Evolutionary conservation across 2,888 invertebrate species (phyloP), one percentile per base, ranked within the genome.

Genomic region (Cactoblastis cactorum): DNA sequence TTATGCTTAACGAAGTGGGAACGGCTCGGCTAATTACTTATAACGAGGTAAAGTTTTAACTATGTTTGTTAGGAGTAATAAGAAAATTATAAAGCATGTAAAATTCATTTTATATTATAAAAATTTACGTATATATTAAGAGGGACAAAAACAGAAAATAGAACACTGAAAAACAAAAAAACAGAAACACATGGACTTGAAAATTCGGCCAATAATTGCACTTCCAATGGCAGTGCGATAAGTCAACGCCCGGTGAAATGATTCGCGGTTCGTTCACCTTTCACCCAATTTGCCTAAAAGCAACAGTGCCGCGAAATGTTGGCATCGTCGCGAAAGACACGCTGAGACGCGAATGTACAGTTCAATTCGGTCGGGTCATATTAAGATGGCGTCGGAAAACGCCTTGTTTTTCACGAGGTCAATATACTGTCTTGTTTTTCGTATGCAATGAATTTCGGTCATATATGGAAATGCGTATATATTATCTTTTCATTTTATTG

Each of bases 191-290:
- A 6, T 70, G 71, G 70, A 71, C 66, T 71, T 70, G 63, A 70
- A 78, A 80, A 78, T 81, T 80, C 71, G 71, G 75, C 74, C 77
- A 77, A 74, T 78, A 77, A 80, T 80, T 79, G 75, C 75, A 69
- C 55, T 73, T 6, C 63, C 62, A 73, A 71, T 73, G 69, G 69
- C 67, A 67, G 55, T 58, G 55, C 59, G 53, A 65, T 69, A 69
- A 67, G 69, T 71, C 71, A 71, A 71, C 74, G 80, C 62, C 79
- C 83, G 51, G 45, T 53, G 71, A 68, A 71, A 71, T 70, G 71
- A 69, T 67, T 67, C 65, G 67, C 53, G 48, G 74, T 62, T 65
- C 70, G 54, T 69, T 74, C 63, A 73, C 79, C 79, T 81, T 83
- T 80, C 81, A 74, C 77, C 71, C 53, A 53, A 55, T 58, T 56